Evolutionary conservation across 1,140 invertebrate genomes (phyloP).

Genomic region (Asbolus verrucosus): DNA sequence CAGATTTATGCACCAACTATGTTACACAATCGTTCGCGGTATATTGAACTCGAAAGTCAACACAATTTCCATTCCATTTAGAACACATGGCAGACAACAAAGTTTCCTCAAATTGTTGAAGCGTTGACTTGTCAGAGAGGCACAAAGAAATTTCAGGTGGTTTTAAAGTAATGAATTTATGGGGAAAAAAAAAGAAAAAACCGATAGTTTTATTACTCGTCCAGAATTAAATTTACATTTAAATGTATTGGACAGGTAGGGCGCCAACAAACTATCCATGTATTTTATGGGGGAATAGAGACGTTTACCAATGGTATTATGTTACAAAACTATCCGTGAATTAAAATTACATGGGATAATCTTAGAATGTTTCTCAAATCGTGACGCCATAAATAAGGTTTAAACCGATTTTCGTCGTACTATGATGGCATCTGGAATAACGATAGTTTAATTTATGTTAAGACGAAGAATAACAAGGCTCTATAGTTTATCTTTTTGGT

Average conservation of each 20-base stretch:
- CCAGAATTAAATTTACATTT: conserved; percentile 14
- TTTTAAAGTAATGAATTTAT: background rate
- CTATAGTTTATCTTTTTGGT: conserved; percentile 1
- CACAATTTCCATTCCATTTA: conserved; percentile 17
- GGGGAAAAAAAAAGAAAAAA: background rate
- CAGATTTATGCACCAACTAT: conserved; percentile 25
- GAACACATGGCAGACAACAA: background rate
- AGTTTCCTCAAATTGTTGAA: conserved; percentile 14
- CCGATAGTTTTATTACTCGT: background rate
- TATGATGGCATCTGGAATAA: conserved; percentile 8
- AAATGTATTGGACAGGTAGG: conserved; percentile 9
- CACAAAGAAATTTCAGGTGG: conserved; percentile 1
- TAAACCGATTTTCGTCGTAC: conserved; percentile 11
- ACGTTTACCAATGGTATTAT: conserved; percentile 1
- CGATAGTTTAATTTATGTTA: conserved; percentile 10
- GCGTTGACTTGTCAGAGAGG: conserved; percentile 13
- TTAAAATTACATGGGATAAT: conserved; percentile 16
- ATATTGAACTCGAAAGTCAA: conserved; percentile 30
- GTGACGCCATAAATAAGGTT: conserved; percentile 21
- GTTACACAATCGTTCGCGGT: conserved; percentile 26
- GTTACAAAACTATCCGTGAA: conserved; percentile 22
- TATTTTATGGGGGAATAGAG: conserved; percentile 24
- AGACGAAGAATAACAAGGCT: conserved; percentile 10
- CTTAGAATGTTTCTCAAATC: conserved; percentile 19
- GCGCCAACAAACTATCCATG: conserved; percentile 7